Conservation (phyloP, 2,797 vertebrate genomes). For the Sebastes jordani region DNA sequence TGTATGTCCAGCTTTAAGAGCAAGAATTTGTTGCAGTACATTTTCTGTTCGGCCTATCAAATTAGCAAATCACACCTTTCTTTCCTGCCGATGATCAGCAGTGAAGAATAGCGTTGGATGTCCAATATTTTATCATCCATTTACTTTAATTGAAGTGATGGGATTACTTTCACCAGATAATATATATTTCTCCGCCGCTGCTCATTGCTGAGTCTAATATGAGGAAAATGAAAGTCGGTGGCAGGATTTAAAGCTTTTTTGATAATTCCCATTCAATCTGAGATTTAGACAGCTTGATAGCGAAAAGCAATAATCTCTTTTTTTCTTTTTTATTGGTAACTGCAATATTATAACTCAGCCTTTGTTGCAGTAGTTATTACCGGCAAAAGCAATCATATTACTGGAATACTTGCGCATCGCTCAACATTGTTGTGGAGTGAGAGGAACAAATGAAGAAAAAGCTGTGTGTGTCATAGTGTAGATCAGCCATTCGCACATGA, state of each 20-base stretch:
- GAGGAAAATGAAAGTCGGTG: background rate
- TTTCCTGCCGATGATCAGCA: background rate
- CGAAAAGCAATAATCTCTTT: constrained; percentile 9
- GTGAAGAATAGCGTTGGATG: background rate
- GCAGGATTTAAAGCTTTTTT: constrained; percentile 18
- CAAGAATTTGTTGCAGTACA: background rate
- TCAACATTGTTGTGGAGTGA: background rate
- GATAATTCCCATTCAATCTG: constrained; percentile 2
- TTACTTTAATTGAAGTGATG: background rate
- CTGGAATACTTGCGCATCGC: background rate
- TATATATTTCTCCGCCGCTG: background rate
- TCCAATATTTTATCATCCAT: background rate
- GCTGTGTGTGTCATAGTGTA: background rate
- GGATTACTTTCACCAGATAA: background rate
- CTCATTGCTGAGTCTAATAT: background rate
- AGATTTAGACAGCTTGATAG: background rate
- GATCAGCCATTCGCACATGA: background rate
- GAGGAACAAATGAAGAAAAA: background rate
- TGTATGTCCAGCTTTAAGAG: background rate
- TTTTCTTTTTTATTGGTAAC: background rate
- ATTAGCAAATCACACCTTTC: background rate
- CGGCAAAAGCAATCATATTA: constrained; percentile 4
- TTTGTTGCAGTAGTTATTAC: constrained; percentile 2
- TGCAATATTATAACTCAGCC: background rate
- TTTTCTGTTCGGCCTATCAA: background rate